phyloP scores from a whole-genome alignment of 2,113 vertebrate genomes.

The Fulica atra region DNA sequence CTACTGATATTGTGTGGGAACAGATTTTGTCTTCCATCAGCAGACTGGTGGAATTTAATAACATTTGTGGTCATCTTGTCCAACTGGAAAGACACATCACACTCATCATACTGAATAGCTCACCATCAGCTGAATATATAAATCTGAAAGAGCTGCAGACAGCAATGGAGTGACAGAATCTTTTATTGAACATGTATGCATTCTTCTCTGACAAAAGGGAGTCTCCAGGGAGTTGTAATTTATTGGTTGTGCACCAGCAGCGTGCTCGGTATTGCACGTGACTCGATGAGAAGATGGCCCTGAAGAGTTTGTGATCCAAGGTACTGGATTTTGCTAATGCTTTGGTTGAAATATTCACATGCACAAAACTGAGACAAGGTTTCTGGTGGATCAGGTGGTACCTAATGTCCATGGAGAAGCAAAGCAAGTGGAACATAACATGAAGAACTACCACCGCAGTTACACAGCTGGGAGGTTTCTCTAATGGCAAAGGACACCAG shows the following conservation, averaged over 20 bases:
- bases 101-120: constrained; percentile 31
- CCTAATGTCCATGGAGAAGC: background rate
- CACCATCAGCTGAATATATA: constrained; percentile 53
- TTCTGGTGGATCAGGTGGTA: background rate
- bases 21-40: constrained; percentile 65
- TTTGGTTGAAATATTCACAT: background rate
- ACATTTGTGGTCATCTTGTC: constrained; percentile 59
- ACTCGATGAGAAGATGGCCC: background rate
- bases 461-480: background rate
- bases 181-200: constrained; percentile 27
- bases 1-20: constrained; percentile 40
- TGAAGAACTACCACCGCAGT: background rate
- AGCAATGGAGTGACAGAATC: constrained; percentile 21
- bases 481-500: background rate
- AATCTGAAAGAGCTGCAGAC: constrained; percentile 45
- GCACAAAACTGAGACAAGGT: background rate
- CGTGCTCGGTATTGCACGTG: background rate
- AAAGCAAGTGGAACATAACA: background rate
- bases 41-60: constrained; percentile 63
- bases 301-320: background rate
- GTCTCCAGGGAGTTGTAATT: constrained; percentile 4
- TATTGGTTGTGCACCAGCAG: background rate
- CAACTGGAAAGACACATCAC: constrained; percentile 64
- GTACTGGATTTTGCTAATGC: background rate
- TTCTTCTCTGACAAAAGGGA: constrained; percentile 37